These are phyloP conservation scores for Eupithecia dodoneata DNA, from an alignment of 2,888 invertebrate species.

Conservation along the genomic window DNA sequence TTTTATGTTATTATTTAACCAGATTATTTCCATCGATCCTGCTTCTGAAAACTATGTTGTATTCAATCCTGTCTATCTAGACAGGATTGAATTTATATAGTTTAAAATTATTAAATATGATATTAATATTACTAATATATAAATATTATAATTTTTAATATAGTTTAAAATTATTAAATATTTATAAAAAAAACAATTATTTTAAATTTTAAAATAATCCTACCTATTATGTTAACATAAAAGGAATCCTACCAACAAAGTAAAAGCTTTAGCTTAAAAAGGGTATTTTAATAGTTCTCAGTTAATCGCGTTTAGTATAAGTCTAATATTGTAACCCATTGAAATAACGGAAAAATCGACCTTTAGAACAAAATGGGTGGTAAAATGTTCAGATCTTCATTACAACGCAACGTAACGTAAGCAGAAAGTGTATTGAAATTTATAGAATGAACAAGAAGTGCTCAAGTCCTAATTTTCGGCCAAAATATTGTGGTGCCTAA, in stretches of 20 bases:
- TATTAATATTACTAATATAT: too few relatives aligned
- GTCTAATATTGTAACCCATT: neutral
- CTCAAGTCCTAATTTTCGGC: neutral
- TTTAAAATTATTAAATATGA: too few relatives aligned
- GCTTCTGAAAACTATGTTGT: too few relatives aligned
- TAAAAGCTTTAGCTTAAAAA: neutral
- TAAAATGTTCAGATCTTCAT: constrained; percentile 46
- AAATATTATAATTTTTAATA: too few relatives aligned
- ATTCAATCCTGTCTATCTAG: constrained; percentile 29
- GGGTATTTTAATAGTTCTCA: neutral
- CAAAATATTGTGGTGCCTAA: too few relatives aligned
- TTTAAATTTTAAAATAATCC: too few relatives aligned
- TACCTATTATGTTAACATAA: neutral
- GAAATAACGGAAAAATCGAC: constrained; percentile 40
- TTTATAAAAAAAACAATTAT: too few relatives aligned
- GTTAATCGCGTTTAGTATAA: neutral
- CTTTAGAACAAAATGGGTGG: constrained; percentile 43
- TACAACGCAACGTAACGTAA: neutral
- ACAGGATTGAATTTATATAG: too few relatives aligned
- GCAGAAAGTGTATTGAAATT: neutral
- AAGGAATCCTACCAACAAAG: neutral
- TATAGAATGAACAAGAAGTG: neutral
- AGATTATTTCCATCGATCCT: neutral
- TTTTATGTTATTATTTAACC: neutral
- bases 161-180: too few relatives aligned